Evolutionary conservation across 1,140 invertebrate genomes (phyloP).

Genomic region (Linepithema humile): DNA sequence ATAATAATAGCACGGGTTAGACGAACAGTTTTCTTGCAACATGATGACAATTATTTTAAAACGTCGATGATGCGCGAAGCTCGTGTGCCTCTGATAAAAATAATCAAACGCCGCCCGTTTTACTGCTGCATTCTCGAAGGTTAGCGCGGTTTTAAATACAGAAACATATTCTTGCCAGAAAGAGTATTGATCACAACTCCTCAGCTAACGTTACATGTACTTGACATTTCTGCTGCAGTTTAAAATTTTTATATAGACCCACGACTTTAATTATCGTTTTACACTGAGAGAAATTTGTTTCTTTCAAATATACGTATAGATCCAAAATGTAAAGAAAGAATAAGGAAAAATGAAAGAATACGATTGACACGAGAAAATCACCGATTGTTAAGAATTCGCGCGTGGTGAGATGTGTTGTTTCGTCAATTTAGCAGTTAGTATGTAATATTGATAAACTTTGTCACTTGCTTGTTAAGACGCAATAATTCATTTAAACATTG

Average conservation of each 20-base stretch:
- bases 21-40: not conserved
- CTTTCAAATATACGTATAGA: not conserved
- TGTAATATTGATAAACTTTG: slow-evolving; percentile 45
- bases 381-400: no score
- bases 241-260: slow-evolving; percentile 1
- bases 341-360: not conserved
- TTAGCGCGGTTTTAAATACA: slow-evolving; percentile 55
- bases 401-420: no score
- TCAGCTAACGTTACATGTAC: not conserved
- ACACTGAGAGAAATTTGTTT: not conserved
- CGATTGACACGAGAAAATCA: no score
- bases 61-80: no score
- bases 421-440: no score
- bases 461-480: not conserved
- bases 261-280: not conserved
- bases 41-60: not conserved
- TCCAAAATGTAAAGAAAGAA: not conserved
- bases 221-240: slow-evolving; percentile 20
- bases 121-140: not conserved
- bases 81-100: not conserved
- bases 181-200: slow-evolving; percentile 35
- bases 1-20: not conserved
- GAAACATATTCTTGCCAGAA: slow-evolving; percentile 35
- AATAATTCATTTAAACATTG: slow-evolving; percentile 23
- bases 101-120: slow-evolving; percentile 19